phyloP scores from a whole-genome alignment of 2,888 invertebrate species.

The Lapara coniferarum region DNA sequence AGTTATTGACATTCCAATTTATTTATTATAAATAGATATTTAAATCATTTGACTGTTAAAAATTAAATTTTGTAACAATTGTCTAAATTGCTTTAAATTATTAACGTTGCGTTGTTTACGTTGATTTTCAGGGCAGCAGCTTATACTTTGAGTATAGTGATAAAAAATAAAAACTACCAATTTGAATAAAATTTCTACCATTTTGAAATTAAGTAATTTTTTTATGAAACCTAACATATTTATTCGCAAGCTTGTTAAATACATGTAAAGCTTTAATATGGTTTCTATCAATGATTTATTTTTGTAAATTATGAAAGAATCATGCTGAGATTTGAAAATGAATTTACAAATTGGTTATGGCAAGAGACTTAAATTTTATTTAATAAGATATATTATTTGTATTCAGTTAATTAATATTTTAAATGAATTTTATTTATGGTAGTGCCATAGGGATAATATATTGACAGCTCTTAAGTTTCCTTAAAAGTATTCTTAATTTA shows the following conservation, averaged over 20 bases:
- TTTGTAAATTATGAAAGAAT: background rate
- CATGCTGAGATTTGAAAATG: background rate
- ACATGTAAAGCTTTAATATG: background rate
- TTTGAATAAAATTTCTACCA: background rate
- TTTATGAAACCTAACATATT: background rate
- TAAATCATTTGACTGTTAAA: background rate
- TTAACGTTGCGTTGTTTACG: no score
- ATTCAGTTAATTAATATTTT: constrained; percentile 45
- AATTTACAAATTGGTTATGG: background rate
- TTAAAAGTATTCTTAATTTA: constrained; percentile 42
- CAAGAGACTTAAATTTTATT: constrained; percentile 10
- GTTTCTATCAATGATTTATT: background rate
- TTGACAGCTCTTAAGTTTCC: constrained; percentile 46
- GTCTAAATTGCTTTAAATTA: no score
- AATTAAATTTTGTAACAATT: background rate
- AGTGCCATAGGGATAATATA: constrained; percentile 70
- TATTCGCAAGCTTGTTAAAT: no score
- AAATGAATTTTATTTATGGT: constrained; percentile 49
- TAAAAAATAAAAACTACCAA: background rate
- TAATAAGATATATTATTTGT: constrained; percentile 39
- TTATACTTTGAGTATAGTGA: background rate
- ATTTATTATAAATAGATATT: background rate
- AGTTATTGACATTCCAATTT: constrained; percentile 12
- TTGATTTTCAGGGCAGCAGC: background rate
- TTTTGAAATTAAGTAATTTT: background rate